phyloP scores from a whole-genome alignment of 1,140 invertebrate genomes.

The Lutraria rhynchaena region DNA sequence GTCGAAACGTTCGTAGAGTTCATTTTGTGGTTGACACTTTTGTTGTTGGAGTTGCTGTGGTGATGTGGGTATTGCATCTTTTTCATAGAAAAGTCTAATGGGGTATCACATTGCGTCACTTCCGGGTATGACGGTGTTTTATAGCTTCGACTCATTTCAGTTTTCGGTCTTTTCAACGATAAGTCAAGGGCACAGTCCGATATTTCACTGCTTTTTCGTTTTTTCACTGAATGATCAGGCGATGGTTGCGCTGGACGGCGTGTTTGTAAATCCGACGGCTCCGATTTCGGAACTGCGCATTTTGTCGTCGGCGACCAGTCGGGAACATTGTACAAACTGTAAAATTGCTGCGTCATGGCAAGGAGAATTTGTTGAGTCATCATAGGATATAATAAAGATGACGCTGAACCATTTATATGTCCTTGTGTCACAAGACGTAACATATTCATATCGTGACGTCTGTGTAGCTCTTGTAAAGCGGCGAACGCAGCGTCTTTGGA shows the following conservation, averaged over 20 bases:
- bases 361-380: conserved; percentile 49
- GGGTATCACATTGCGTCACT: conserved; percentile 2
- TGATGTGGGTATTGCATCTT: background rate
- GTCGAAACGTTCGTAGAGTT: background rate
- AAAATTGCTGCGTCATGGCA: conserved; percentile 53
- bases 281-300: background rate
- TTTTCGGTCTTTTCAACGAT: conserved; percentile 32
- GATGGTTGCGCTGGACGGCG: background rate
- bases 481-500: conserved; percentile 37
- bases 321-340: conserved; percentile 41
- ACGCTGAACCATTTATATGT: background rate
- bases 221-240: conserved; percentile 6
- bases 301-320: background rate
- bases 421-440: conserved; percentile 17
- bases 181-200: conserved; percentile 43
- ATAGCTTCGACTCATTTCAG: background rate
- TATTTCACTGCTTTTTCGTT: conserved; percentile 16
- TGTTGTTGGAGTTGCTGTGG: background rate
- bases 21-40: background rate
- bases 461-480: conserved; percentile 34
- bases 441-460: conserved; percentile 32
- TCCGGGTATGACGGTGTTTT: background rate
- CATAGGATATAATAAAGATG: conserved; percentile 46
- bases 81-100: conserved; percentile 53
- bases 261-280: background rate